Evolutionary conservation across 2,113 vertebrate species (phyloP), one percentile per base, ranked within the genome.

Genomic region (Xyrauchen texanus): DNA sequence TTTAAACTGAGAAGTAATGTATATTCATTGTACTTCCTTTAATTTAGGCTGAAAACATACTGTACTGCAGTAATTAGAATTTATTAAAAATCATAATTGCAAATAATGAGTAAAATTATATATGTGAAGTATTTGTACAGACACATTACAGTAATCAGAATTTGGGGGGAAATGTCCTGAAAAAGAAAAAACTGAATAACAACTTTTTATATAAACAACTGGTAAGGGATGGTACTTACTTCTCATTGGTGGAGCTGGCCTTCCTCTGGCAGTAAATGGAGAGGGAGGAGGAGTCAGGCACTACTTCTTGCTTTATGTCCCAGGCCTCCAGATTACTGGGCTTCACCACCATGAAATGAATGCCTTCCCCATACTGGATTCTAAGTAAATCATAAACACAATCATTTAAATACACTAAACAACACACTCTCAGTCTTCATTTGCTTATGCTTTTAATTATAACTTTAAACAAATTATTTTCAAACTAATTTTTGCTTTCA

Each of bases 251-350:
- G 0, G 87, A 91, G 0, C 88, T 92, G 79, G 83, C 89, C 67
- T 93, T 95, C 83, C 94, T 94, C 89, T 93, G 89, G 0, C 95
- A 98, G 21, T 95, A 92, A 88, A 98, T 91, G n/a, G 91, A 91
- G 86, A 94, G 75, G 21, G 88, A 92, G 81, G 89, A 89, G 85
- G 92, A 84, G 7, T 92, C 91, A 0, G 93, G 94, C 55, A 95
- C 92, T 0, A 96, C 93, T 79, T 98, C 95, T 82, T 97, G 95
- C 90, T 97, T 97, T 82, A 98, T 94, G 0, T 95, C 94, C 97
- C 97, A 99, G 51, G 94, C 93, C 10, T 93, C 94, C 0, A 94
- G 90, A 8, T 94, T 92, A 8, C 93, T 96, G 46, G 96, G 91
- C 57, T 95, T 93, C 88, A 99, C 92, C 0, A 94, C 90, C 15